Percentiles rank a stretch among this genome's conserved stretches.
phyloP scores from a whole-genome alignment of 1,140 invertebrate genomes.

The Drosophila rhopaloa region DNA sequence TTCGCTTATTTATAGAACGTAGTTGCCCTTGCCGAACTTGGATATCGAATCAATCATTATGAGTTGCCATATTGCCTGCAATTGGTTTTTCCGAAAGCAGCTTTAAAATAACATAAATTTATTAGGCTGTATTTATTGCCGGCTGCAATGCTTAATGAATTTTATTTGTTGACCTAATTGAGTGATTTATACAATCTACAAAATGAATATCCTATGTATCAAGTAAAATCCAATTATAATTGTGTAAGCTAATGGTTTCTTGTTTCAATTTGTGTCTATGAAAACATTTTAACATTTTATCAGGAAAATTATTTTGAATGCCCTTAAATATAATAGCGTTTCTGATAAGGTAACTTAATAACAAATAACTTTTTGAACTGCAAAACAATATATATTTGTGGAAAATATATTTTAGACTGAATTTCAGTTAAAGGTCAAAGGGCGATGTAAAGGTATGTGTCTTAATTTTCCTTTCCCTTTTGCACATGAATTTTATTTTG shows the following conservation, averaged over 20 bases:
- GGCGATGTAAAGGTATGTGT: neutral
- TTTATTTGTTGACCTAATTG: neutral
- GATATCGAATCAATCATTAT: conserved; percentile 29
- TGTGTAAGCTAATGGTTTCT: too few relatives aligned
- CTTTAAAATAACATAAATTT: neutral
- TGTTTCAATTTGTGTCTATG: too few relatives aligned
- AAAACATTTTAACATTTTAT: too few relatives aligned
- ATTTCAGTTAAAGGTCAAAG: conserved; percentile 7
- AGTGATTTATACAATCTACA: too few relatives aligned
- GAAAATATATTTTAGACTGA: neutral
- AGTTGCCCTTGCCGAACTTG: conserved; percentile 22
- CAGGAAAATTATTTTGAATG: too few relatives aligned
- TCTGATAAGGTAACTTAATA: neutral
- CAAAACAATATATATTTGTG: too few relatives aligned
- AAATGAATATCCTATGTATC: too few relatives aligned
- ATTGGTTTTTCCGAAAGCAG: neutral
- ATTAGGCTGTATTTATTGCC: neutral
- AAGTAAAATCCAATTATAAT: too few relatives aligned
- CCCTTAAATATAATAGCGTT: too few relatives aligned
- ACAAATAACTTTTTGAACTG: too few relatives aligned
- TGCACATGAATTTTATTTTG: conserved; percentile 6
- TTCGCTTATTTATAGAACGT: conserved; percentile 37
- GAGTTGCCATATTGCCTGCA: conserved; percentile 17
- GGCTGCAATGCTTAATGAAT: neutral
- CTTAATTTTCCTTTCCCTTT: neutral